A percentile compares a stretch with the other conserved stretches of the same genome.
These are phyloP conservation scores for Chrysocyon brachyurus DNA, from an alignment of 2,797 vertebrate genomes.

Conservation along the genomic window DNA sequence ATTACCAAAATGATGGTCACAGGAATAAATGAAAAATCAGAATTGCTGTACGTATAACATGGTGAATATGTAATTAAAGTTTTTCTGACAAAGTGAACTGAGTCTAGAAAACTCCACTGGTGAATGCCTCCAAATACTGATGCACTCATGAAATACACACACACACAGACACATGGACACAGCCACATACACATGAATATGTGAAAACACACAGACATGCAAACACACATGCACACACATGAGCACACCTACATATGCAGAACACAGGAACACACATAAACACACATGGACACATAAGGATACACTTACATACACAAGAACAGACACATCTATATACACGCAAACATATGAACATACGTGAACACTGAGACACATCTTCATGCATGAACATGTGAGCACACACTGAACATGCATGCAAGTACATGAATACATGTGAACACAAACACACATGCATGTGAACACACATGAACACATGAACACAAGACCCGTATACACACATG, in stretches of 20 bases:
- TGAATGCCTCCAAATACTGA: not conserved
- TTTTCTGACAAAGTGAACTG: not conserved
- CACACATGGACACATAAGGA: too few relatives aligned
- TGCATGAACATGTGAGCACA: not conserved
- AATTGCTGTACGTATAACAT: not conserved
- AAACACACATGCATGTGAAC: too few relatives aligned
- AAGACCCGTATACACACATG: too few relatives aligned
- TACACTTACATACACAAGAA: not conserved
- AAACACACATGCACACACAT: not conserved
- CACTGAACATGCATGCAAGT: not conserved
- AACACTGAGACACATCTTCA: not conserved
- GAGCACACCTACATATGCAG: not conserved
- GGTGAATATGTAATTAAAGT: not conserved
- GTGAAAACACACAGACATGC: not conserved
- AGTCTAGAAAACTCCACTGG: not conserved
- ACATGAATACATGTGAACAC: too few relatives aligned
- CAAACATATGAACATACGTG: not conserved
- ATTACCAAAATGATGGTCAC: not conserved
- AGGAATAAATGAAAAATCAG: not conserved
- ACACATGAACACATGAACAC: too few relatives aligned
- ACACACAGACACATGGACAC: rapidly evolving
- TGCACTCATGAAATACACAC: not conserved
- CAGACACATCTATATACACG: not conserved
- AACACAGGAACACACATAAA: too few relatives aligned
- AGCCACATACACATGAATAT: too few relatives aligned